A percentile compares a stretch with the other conserved stretches of the same genome.
These are phyloP conservation scores for Phrynosoma platyrhinos DNA, from an alignment of 2,113 vertebrate species.

Conservation along the genomic window DNA sequence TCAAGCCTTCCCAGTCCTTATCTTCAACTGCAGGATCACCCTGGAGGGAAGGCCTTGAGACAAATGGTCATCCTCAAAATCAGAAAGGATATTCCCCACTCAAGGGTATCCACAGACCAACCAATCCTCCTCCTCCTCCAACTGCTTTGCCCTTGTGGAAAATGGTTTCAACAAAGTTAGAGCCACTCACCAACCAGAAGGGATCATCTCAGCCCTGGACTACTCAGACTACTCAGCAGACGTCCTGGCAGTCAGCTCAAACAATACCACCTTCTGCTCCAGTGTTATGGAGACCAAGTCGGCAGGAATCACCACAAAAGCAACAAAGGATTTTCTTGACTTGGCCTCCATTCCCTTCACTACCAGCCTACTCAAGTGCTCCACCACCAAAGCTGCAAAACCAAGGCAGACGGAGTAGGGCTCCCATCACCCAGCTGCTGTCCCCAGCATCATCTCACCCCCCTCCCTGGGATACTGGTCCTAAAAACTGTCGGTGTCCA, in stretches of 20 bases:
- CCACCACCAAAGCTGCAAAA: conserved; percentile 12
- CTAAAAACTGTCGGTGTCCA: background rate
- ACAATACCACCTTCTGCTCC: background rate
- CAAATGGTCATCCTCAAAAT: background rate
- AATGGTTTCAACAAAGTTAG: background rate
- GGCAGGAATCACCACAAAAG: background rate
- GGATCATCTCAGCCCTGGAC: conserved; percentile 1
- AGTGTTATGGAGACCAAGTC: background rate
- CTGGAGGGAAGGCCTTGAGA: conserved; percentile 14
- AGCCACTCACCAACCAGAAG: background rate
- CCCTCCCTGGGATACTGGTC: conserved; percentile 36
- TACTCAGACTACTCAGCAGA: conserved; percentile 35
- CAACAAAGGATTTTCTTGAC: conserved; percentile 49
- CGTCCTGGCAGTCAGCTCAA: conserved; percentile 11
- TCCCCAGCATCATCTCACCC: conserved; percentile 26
- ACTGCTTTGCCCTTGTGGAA: background rate
- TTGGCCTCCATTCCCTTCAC: conserved; percentile 56
- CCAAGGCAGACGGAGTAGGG: background rate
- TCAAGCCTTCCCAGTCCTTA: conserved; percentile 45
- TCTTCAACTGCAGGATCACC: conserved; percentile 24
- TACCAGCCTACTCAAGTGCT: rapidly evolving
- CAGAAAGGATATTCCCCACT: conserved; percentile 27
- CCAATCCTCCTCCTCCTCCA: background rate
- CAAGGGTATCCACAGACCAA: background rate
- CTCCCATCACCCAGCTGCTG: conserved; percentile 28